Evolutionary conservation across 2,113 vertebrate genomes (phyloP), one percentile per base, ranked within the genome.

Genomic region (Pseudopipra pipra): DNA sequence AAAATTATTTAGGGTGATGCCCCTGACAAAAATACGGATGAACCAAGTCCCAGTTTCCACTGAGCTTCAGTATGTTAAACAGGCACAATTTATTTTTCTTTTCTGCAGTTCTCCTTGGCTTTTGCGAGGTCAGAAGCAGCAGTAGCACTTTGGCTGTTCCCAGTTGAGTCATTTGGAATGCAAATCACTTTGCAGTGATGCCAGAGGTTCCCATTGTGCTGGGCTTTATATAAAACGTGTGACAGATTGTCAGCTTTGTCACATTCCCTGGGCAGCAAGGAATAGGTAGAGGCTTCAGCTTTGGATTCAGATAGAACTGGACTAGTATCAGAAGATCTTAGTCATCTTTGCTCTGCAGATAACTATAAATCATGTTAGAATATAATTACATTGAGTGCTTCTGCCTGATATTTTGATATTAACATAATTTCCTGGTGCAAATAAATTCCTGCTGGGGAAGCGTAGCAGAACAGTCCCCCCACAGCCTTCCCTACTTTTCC

Each of bases 1-100:
- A 91, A 94, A 96, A 95, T 96, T 97, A 96, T 90, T 96, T 93
- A 84, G 94, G 94, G 94, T 93, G 94, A 95, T 95, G 95, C 80
- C 86, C 93, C 94, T 93, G 91, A 96, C 91, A 95, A 90, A 96
- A 95, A 95, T 93, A 97, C 0, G 15, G 91, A 94, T 87, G 87
- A 95, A 87, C 67, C 54, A 96, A 96, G 91, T 96, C 93, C 90
- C 75, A 93, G 90, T 95, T 97, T 96, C 75, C 68, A 75, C 90
- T 77, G 85, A 93, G 85, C 63, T 85, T 67, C 85, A 78, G 59
- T 83, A 56, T 68, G 68, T 95, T 96, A 88, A 94, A 66, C 81
- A 86, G 87, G 72, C 85, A 72, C 47, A 51, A 78, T 74, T 84
- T 94, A 85, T 94, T 95, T 93, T 90, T 63, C 95, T 92, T 86